Evolutionary conservation across 2,113 vertebrate genomes (phyloP).

Genomic region (Collichthys lucidus): DNA sequence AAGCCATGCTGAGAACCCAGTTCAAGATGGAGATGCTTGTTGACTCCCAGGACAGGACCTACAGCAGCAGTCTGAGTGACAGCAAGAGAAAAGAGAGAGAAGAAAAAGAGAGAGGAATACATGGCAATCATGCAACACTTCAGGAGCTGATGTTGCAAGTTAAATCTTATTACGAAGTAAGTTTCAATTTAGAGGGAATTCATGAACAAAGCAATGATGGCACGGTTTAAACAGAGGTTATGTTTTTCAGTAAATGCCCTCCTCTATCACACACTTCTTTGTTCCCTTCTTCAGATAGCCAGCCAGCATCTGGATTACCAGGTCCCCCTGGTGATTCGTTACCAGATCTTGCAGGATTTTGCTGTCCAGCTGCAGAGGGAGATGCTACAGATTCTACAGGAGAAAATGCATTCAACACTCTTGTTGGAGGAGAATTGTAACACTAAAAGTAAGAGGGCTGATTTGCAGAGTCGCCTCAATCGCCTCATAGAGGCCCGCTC

Average conservation of each 20-base stretch:
- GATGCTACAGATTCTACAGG: constrained; percentile 88
- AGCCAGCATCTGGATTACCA: constrained; percentile 86
- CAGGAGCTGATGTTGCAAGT: constrained; percentile 76
- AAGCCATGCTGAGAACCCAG: too few species aligned
- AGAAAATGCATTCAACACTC: constrained; percentile 64
- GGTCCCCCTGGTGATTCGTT: constrained; percentile 89
- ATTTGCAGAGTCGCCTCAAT: constrained; percentile 44
- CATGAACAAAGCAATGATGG: not conserved
- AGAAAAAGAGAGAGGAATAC: not conserved
- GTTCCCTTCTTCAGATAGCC: constrained; percentile 82
- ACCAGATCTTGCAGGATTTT: constrained; percentile 81
- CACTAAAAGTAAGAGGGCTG: too few species aligned
- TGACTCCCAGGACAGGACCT: constrained; percentile 89
- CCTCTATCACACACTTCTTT: not conserved
- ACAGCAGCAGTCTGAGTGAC: constrained; percentile 63
- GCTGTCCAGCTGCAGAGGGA: constrained; percentile 80
- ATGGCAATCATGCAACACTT: constrained; percentile 46
- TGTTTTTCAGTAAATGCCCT: too few species aligned
- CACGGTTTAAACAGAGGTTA: not conserved
- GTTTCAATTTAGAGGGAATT: constrained; percentile 17
- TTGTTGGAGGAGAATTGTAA: too few species aligned
- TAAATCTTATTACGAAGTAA: constrained; percentile 76
- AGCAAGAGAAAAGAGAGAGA: constrained; percentile 7
- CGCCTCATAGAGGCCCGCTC: constrained; percentile 83
- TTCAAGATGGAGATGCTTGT: constrained; percentile 89